These are phyloP conservation scores for Papilio helenus DNA, from an alignment of 1,140 invertebrate species.

Conservation along the genomic window DNA sequence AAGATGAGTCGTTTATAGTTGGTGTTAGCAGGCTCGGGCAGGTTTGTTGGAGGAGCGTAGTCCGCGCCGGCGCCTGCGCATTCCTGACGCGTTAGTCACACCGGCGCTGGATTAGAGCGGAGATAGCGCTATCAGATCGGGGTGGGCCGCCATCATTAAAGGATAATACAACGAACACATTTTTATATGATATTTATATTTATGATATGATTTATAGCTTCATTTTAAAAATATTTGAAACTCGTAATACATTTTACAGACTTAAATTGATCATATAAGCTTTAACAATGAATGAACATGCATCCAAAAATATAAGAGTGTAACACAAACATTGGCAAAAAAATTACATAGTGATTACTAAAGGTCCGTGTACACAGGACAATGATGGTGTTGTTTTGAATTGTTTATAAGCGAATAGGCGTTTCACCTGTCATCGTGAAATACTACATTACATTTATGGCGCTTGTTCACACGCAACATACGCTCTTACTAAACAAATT, in stretches of 20 bases:
- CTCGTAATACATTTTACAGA: not conserved
- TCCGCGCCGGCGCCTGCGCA: slow-evolving; percentile 52
- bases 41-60: slow-evolving; percentile 51
- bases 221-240: not conserved
- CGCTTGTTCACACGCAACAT: not conserved
- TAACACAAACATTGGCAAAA: not conserved
- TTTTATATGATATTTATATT: slow-evolving; percentile 6
- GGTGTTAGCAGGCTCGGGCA: slow-evolving; percentile 52
- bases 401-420: slow-evolving; percentile 14
- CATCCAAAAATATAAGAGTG: not conserved
- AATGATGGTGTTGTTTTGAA: not conserved
- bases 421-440: not conserved
- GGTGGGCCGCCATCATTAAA: slow-evolving; percentile 60
- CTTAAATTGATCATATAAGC: not conserved
- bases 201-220: not conserved
- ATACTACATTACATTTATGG: slow-evolving; percentile 1
- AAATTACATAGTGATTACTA: not conserved
- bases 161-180: slow-evolving; percentile 28
- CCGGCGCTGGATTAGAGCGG: slow-evolving; percentile 52
- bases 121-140: slow-evolving; percentile 62
- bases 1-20: slow-evolving; percentile 45
- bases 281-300: not conserved
- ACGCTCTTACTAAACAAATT: not conserved
- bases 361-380: not conserved
- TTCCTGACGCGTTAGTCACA: slow-evolving; percentile 57